These are phyloP conservation scores for Mesoligia furuncula DNA, from an alignment of 2,888 invertebrate genomes.

Conservation along the genomic window DNA sequence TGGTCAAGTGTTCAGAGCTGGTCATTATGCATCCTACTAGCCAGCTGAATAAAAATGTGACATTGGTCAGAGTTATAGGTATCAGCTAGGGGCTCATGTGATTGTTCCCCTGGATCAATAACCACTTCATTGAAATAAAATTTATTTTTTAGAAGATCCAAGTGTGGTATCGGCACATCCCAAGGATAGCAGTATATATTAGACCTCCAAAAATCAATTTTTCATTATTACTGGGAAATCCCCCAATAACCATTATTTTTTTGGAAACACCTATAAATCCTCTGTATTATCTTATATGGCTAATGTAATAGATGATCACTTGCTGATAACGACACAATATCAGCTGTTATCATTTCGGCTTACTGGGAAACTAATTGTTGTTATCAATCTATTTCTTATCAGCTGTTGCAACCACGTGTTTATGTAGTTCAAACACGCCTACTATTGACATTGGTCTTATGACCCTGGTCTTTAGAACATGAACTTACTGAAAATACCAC, in stretches of 20 bases:
- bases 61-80: no score
- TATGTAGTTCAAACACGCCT: slow-evolving; percentile 24
- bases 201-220: not conserved
- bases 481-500: not conserved
- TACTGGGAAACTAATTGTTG: slow-evolving; percentile 29
- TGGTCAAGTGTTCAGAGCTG: not conserved
- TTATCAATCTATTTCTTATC: slow-evolving; percentile 32
- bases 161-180: not conserved
- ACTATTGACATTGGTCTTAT: not conserved
- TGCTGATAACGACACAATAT: slow-evolving; percentile 22
- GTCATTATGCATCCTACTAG: not conserved
- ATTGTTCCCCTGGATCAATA: not conserved
- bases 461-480: not conserved
- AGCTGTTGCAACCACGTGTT: slow-evolving; percentile 28
- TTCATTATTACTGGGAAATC: not conserved
- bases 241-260: slow-evolving; percentile 6
- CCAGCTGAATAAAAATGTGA: not conserved
- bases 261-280: slow-evolving; percentile 5
- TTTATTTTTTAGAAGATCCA: no score
- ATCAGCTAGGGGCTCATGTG: not conserved
- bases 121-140: not conserved
- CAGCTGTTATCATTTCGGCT: slow-evolving; percentile 33
- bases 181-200: not conserved
- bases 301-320: slow-evolving; percentile 22
- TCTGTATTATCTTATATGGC: slow-evolving; percentile 13